Evolutionary conservation across 1,140 invertebrate species (phyloP), one percentile per base, ranked within the genome.

Genomic region (Heliconius congener): DNA sequence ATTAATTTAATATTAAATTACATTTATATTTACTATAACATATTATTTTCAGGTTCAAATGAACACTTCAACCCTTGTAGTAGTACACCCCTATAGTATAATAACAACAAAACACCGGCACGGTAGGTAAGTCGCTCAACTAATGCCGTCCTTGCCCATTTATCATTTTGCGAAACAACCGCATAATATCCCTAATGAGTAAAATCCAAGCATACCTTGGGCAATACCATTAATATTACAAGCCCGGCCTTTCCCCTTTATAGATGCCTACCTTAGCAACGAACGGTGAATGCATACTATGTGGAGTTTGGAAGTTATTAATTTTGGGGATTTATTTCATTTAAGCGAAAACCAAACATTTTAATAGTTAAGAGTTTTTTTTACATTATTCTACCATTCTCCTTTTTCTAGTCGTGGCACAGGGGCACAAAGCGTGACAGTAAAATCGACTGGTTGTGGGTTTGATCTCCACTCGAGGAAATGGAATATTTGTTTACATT

Each of bases 121-220:
- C 74, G 42, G 70, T 57, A 76, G 71, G 79, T 78, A 80, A 80
- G 79, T 80, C 79, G 74, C 79, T 80, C 66, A 75, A 80, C 79
- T 80, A 80, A 77, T 81, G 75, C 72, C 79, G 75, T 74, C 76
- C 79, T 77, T 74, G 81, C 78, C 84, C 84, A 86, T 88, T 91
- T 91, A 93, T 93, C 92, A 93, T 93, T 91, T 91, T 80, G 83
- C 85, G 13, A 89, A 91, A 88, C 89, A 89, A 86, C 87, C 90
- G 84, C 88, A 90, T 93, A 93, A 94, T 90, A 93, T 91, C 91
- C 88, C 87, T 92, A 94, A 94, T 94, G 92, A 93, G 91, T 93
- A 94, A 91, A 94, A 94, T 93, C 92, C 92, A 89, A 88, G 89
- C 91, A 94, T 94, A 91, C 90, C 91, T 93, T 89, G 85, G 89